Conservation (phyloP, 2,113 vertebrate species). For the Miniopterus natalensis region DNA sequence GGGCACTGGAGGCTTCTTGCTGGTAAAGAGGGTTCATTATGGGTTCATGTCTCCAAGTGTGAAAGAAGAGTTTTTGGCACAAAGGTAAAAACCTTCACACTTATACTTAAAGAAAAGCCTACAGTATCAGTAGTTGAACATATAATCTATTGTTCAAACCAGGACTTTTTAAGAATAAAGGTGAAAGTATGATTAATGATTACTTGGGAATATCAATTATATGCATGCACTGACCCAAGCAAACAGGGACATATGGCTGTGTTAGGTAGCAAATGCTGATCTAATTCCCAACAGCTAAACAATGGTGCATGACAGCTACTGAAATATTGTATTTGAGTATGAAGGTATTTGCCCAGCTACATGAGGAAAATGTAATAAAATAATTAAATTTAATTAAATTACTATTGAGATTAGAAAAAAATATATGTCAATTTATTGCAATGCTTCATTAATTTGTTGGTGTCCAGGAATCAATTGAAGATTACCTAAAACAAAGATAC, state of each 20-base stretch:
- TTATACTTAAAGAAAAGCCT: not conserved
- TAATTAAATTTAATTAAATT: not conserved
- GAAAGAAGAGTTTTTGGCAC: not conserved
- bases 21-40: not conserved
- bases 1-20: not conserved
- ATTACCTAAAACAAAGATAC: not conserved
- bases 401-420: not conserved
- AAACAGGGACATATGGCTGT: not conserved
- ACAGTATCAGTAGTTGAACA: not conserved
- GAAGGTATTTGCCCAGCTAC: not conserved
- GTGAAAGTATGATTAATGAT: not conserved
- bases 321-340: constrained; percentile 36
- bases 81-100: not conserved
- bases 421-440: not conserved
- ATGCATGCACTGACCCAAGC: not conserved
- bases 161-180: not conserved
- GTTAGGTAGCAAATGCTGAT: not conserved
- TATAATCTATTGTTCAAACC: not conserved
- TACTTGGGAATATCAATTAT: not conserved
- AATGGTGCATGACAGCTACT: not conserved
- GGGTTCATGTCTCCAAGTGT: not conserved
- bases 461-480: not conserved
- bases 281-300: not conserved
- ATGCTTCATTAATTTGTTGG: constrained; percentile 24
- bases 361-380: not conserved